Base-by-base conservation (phyloP, 2,113 vertebrate genomes). In the Myiopsitta monachus region DNA sequence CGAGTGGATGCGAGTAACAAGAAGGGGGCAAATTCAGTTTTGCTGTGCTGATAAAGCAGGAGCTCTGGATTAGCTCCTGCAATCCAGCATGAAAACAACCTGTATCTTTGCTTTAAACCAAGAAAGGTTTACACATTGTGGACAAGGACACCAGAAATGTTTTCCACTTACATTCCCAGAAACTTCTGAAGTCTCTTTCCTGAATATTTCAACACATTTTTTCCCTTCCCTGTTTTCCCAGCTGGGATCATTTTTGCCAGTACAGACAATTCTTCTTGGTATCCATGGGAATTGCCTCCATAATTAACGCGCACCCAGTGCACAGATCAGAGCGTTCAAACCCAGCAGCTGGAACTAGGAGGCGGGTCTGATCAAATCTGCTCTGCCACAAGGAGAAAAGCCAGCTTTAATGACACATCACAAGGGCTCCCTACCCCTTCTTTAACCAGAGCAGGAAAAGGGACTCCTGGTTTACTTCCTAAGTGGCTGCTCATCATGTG, bases 201-300 rank as follows among this genome's bases (percentile, higher is more conserved):
- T 59, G 26, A 95, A 80, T 88, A 83, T 87, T 92, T 94, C 70
- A 88, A 90, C 69, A 27, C 74, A 11, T 93, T 96, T 91, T 57
- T 59, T 59, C 33, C 81, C 85, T 83, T 81, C 85, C 21, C 80
- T 23, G 1, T 90, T 70, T 94, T 83, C 97, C 96, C 96, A 92
- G 96, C 93, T 96, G 87, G 94, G 95, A 97, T 95, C 72, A 43
- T 87, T 96, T 96, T 96, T 97, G 92, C 83, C 89, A 51, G 93
- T 47, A 88, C 88, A 94, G 88, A 80, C 93, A 92, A 91, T 97
- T 96, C 96, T 97, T 96, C 90, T 96, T 33, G 83, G 96, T 97
- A 95, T 96, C 97, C 96, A 96, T 95, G 97, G 93, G 96, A 96
- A 98, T 97, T 94, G 97, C 96, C 96, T 96, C 94, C 95, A 22